A percentile compares a stretch with the other conserved stretches of the same genome.
Conservation (phyloP, 1,140 invertebrate species). For the Steinernema khuongi region DNA sequence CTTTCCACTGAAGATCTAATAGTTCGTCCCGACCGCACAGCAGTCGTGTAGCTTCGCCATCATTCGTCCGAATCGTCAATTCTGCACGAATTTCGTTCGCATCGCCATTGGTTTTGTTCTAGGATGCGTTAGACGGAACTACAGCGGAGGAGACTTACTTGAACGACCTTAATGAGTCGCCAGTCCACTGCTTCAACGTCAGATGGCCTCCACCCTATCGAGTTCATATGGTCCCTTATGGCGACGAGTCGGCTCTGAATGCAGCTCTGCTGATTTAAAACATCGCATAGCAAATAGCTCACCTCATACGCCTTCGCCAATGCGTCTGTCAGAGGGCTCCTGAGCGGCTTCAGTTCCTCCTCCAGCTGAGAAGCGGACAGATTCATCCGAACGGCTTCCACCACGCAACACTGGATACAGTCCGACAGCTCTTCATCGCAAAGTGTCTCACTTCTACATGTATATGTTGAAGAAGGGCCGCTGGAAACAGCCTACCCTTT, state of each 20-base stretch:
- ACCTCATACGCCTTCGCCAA: neutral
- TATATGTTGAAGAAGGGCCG: neutral
- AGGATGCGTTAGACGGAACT: neutral
- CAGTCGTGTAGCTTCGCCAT: neutral
- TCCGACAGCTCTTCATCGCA: neutral
- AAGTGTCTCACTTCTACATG: neutral
- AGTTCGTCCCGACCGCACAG: neutral
- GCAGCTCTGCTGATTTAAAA: neutral
- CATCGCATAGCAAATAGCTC: neutral
- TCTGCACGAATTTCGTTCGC: neutral
- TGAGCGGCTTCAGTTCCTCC: neutral
- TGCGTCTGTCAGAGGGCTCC: neutral
- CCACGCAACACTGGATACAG: neutral
- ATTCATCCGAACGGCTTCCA: neutral
- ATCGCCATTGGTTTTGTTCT: neutral
- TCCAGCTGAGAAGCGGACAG: neutral
- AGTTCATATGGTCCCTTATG: neutral
- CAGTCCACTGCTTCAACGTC: conserved; percentile 1
- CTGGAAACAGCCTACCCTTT: neutral
- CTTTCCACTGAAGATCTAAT: conserved; percentile 1
- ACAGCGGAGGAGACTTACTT: neutral
- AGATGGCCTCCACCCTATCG: neutral
- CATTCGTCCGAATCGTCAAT: neutral
- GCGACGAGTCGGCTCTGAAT: neutral
- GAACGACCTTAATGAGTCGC: neutral